A percentile compares a stretch with the other conserved stretches of the same genome.
Evolutionary conservation across 1,140 invertebrate genomes (phyloP).

Genomic region (Drosophila baimaii): DNA sequence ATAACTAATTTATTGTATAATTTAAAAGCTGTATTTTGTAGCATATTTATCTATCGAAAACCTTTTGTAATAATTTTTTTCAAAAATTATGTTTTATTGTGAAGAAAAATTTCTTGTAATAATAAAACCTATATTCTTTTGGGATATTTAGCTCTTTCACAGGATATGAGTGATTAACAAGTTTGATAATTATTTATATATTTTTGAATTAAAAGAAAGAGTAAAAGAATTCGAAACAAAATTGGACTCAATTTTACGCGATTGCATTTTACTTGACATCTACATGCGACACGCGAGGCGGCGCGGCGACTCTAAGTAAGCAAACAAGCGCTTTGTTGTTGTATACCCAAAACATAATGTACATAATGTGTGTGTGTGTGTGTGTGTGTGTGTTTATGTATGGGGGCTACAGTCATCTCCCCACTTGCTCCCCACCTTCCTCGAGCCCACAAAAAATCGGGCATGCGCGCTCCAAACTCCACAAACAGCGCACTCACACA

Average conservation of each 20-base stretch:
- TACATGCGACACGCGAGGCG: constrained; percentile 44
- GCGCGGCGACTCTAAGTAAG: constrained; percentile 35
- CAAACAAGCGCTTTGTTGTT: constrained; percentile 68
- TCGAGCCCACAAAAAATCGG: constrained; percentile 49
- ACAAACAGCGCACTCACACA: constrained; percentile 65
- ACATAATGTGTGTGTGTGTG: constrained; percentile 51
- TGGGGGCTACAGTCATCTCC: constrained; percentile 5
- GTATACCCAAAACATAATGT: constrained; percentile 69
- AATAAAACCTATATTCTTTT: not conserved
- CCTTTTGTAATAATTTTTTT: no score
- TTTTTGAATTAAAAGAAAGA: not conserved
- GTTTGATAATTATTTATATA: not conserved
- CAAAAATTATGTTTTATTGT: no score
- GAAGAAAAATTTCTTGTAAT: no score
- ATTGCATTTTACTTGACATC: constrained; percentile 23
- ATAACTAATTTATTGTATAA: not conserved
- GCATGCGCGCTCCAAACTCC: constrained; percentile 78
- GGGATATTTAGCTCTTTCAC: not conserved
- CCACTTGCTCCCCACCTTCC: not conserved
- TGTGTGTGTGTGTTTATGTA: constrained; percentile 27
- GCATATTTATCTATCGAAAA: not conserved
- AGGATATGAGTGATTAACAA: not conserved
- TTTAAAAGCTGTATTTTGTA: not conserved
- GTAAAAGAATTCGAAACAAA: not conserved
- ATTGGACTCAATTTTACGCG: constrained; percentile 2